A percentile compares a stretch with the other conserved stretches of the same genome.
phyloP scores from a whole-genome alignment of 2,113 vertebrate species.

The Holacanthus passer region DNA sequence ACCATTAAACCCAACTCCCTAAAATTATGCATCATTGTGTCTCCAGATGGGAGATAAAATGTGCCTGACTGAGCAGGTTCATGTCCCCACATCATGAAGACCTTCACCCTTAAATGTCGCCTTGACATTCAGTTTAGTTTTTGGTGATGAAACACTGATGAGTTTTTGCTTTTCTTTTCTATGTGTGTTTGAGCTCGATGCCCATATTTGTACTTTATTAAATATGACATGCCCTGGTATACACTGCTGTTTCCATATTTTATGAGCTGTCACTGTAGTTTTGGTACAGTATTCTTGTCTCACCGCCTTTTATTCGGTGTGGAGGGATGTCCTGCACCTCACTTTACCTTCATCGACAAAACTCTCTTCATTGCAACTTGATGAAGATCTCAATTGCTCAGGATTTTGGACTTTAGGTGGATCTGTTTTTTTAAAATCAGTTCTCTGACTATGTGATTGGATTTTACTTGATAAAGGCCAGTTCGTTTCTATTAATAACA shows the following conservation, averaged over 20 bases:
- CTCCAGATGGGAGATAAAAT: neutral
- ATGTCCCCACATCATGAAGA: conserved; percentile 12
- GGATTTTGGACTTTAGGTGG: neutral
- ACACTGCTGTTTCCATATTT: conserved; percentile 14
- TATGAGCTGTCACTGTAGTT: conserved; percentile 10
- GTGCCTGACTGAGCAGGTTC: neutral
- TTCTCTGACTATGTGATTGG: neutral
- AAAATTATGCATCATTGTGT: too few relatives aligned
- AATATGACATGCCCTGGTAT: neutral
- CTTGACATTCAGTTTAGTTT: conserved; percentile 59
- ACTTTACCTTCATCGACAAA: conserved; percentile 23
- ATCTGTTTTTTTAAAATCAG: neutral
- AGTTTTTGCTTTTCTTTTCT: neutral
- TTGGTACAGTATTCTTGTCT: neutral
- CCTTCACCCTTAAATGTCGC: conserved; percentile 41
- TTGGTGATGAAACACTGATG: conserved; percentile 19
- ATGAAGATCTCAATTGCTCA: neutral
- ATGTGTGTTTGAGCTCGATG: neutral
- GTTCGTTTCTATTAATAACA: neutral
- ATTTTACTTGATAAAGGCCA: neutral
- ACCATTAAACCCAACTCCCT: too few relatives aligned
- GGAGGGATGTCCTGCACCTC: conserved; percentile 15
- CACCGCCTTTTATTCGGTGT: neutral
- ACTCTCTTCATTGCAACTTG: neutral
- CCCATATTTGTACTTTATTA: neutral